Percentiles rank a stretch among this genome's conserved stretches.
Evolutionary conservation across 2,113 vertebrate genomes (phyloP).

Genomic region (Australoheros scitulus): DNA sequence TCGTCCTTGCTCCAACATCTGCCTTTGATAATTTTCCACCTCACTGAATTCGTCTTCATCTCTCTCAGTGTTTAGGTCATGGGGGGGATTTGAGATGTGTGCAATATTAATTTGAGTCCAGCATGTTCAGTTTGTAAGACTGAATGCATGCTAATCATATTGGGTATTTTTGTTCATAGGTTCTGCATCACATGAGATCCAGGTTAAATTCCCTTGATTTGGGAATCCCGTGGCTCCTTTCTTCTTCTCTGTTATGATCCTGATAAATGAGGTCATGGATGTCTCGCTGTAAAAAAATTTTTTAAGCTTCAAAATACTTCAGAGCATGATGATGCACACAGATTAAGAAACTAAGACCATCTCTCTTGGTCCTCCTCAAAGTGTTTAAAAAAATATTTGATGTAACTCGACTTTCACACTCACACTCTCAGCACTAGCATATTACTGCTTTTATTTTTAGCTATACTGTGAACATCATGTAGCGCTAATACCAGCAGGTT

Average conservation of each 20-base stretch:
- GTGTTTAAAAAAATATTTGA: too few species aligned
- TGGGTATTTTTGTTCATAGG: not conserved
- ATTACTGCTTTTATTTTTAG: not conserved
- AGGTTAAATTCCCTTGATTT: constrained; percentile 15
- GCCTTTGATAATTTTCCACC: constrained; percentile 66
- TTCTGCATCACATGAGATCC: not conserved
- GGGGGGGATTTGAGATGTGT: constrained; percentile 12
- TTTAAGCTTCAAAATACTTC: constrained; percentile 7
- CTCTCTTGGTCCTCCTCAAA: not conserved
- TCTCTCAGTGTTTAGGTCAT: constrained; percentile 44
- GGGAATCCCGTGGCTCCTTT: not conserved
- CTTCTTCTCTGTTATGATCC: not conserved
- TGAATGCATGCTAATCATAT: constrained; percentile 29
- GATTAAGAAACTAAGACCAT: not conserved
- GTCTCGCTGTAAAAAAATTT: not conserved
- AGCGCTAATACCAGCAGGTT: not conserved
- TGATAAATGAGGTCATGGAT: not conserved
- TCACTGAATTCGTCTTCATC: constrained; percentile 46
- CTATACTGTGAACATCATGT: not conserved
- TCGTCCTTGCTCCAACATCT: constrained; percentile 42
- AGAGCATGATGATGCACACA: not conserved
- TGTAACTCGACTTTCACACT: too few species aligned
- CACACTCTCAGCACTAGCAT: too few species aligned
- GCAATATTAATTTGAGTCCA: constrained; percentile 54
- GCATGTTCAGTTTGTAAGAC: constrained; percentile 31